phyloP scores from a whole-genome alignment of 2,113 vertebrate genomes.

The Alethe castanea region DNA sequence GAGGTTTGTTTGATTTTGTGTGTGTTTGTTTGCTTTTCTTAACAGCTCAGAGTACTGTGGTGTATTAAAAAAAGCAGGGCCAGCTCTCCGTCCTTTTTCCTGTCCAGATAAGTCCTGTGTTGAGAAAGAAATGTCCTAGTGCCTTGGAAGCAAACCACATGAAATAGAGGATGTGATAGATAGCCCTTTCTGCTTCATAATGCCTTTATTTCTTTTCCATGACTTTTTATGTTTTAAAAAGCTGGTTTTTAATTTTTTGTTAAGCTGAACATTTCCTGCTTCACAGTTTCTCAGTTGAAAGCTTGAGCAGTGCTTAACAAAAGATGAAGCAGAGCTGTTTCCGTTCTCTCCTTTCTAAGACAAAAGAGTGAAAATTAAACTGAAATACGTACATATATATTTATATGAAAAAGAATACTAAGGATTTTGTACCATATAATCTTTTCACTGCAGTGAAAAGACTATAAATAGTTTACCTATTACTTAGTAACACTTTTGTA shows the following conservation, averaged over 20 bases:
- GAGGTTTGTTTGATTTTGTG: background rate
- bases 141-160: background rate
- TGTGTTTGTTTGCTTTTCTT: background rate
- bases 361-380: background rate
- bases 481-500: background rate
- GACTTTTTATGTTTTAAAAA: background rate
- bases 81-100: background rate
- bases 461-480: background rate
- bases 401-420: background rate
- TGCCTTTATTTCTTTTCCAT: background rate
- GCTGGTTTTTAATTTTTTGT: background rate
- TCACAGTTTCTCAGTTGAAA: background rate
- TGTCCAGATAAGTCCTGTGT: background rate
- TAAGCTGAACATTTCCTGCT: background rate
- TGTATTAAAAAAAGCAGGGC: background rate
- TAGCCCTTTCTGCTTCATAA: background rate
- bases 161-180: background rate
- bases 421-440: background rate
- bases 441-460: background rate
- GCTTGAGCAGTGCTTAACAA: background rate
- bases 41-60: background rate
- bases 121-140: background rate
- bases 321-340: background rate
- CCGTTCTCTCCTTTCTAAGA: background rate
- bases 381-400: background rate